Percentiles rank a stretch among this genome's conserved stretches.
phyloP scores from a whole-genome alignment of 2,113 vertebrate species.

The Pomatorhinus ruficollis region DNA sequence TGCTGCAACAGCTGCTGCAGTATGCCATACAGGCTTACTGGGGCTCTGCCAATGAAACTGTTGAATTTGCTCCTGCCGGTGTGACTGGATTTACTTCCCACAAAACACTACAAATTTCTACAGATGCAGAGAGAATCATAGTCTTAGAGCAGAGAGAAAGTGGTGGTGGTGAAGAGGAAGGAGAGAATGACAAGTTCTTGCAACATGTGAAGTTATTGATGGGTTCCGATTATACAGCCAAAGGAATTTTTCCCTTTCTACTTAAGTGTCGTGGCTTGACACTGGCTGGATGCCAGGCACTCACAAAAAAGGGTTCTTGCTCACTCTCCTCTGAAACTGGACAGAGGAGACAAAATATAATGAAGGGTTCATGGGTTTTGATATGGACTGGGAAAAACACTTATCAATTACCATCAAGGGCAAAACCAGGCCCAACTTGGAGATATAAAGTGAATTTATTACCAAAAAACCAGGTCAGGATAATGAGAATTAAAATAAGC shows the following conservation, averaged over 20 bases:
- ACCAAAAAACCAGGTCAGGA: neutral
- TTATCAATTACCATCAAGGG: neutral
- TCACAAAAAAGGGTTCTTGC: neutral
- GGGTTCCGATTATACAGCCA: neutral
- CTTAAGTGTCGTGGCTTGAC: fast-evolving
- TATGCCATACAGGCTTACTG: neutral
- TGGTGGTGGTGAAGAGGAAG: fast-evolving
- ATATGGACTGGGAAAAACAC: neutral
- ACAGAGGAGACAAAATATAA: neutral
- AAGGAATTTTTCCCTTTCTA: neutral
- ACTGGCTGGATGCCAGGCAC: neutral
- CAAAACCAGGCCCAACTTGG: neutral
- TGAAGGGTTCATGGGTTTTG: neutral
- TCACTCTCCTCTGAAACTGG: neutral
- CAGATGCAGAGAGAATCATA: neutral
- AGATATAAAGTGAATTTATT: neutral
- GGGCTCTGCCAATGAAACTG: neutral
- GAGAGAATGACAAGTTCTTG: neutral
- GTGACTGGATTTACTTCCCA: neutral
- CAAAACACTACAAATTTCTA: neutral
- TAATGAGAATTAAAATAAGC: neutral
- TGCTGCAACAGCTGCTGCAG: neutral
- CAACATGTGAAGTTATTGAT: neutral
- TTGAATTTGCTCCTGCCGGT: neutral
- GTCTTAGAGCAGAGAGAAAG: neutral